Percentiles rank a stretch among this genome's conserved stretches.
phyloP scores from a whole-genome alignment of 2,888 invertebrate species.

The Conomelus anceps region DNA sequence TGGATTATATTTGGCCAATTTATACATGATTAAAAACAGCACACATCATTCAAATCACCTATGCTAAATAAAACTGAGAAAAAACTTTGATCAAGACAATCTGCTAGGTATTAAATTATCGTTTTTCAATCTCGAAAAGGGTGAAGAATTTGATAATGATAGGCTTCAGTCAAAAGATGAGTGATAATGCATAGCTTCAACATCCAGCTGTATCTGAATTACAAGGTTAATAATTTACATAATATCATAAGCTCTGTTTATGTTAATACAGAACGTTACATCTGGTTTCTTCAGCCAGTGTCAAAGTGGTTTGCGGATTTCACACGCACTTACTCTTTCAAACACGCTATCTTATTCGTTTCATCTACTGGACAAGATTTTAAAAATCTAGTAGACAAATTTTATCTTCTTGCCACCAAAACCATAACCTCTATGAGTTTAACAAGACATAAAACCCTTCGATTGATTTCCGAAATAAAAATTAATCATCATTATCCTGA shows the following conservation, averaged over 20 bases:
- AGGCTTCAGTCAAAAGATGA: background rate
- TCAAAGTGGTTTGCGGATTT: background rate
- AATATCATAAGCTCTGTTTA: background rate
- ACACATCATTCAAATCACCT: background rate
- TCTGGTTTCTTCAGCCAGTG: background rate
- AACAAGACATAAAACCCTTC: background rate
- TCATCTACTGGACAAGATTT: background rate
- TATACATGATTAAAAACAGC: too few species aligned
- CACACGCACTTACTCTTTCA: background rate
- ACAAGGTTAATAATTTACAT: background rate
- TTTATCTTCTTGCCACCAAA: background rate
- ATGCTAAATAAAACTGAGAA: background rate
- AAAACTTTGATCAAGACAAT: background rate
- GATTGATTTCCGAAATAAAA: too few species aligned
- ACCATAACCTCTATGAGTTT: background rate
- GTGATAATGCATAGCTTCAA: background rate
- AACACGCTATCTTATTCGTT: background rate
- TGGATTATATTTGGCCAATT: too few species aligned
- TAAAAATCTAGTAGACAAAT: background rate
- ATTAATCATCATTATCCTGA: too few species aligned
- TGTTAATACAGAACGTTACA: background rate
- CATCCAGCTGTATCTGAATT: background rate
- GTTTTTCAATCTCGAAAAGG: background rate
- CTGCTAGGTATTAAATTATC: background rate
- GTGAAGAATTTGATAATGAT: background rate